These are phyloP conservation scores for Pogona vitticeps DNA, from an alignment of 2,113 vertebrate genomes.

Conservation along the genomic window DNA sequence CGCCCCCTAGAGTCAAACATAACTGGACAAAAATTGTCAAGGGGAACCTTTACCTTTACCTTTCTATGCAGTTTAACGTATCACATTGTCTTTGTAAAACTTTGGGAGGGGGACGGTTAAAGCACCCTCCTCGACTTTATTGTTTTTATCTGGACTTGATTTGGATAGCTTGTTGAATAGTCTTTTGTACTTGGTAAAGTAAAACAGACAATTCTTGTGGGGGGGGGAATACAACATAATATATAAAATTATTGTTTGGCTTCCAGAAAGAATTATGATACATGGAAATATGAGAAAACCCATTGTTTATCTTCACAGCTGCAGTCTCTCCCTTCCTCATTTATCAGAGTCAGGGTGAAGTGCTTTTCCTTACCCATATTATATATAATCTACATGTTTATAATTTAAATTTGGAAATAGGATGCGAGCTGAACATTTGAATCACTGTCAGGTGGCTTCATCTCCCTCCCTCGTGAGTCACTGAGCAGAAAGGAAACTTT, in stretches of 20 bases:
- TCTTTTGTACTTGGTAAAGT: too few species aligned
- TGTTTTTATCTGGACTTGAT: too few species aligned
- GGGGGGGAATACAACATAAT: not conserved
- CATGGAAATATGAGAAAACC: not conserved
- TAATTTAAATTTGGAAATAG: not conserved
- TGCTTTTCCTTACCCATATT: not conserved
- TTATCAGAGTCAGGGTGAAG: not conserved
- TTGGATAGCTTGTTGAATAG: too few species aligned
- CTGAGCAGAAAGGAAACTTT: slow-evolving; percentile 20
- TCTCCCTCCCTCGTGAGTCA: not conserved
- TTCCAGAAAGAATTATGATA: not conserved
- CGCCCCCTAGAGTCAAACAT: too few species aligned
- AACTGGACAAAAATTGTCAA: too few species aligned
- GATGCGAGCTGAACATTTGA: not conserved
- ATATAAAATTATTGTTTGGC: not conserved
- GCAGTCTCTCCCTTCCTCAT: not conserved
- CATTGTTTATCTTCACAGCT: not conserved
- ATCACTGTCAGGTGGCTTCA: slow-evolving; percentile 20
- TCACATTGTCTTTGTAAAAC: too few species aligned
- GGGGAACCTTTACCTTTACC: too few species aligned
- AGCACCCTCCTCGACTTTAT: too few species aligned
- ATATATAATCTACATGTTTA: not conserved
- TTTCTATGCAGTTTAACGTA: too few species aligned
- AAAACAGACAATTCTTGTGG: not conserved
- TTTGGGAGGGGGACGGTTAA: too few species aligned